Percentiles rank a stretch among this genome's conserved stretches.
Conservation (phyloP, 2,113 vertebrate species). For the Aspidoscelis tigris region DNA sequence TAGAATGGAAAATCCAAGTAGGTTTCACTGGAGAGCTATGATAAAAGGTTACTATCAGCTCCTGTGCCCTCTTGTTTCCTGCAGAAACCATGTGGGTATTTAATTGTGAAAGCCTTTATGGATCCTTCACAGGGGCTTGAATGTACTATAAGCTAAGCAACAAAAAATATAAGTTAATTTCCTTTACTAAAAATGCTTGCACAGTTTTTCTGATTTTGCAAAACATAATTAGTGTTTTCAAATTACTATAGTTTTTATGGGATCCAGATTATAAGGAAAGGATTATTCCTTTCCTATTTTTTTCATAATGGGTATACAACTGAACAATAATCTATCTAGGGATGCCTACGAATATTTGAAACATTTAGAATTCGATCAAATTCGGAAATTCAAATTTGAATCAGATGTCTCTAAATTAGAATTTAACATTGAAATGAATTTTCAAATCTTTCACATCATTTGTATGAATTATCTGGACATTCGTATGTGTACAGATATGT, state of each 20-base stretch:
- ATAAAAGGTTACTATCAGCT: conserved; percentile 15
- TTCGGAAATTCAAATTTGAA: too few species aligned
- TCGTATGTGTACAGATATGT: too few species aligned
- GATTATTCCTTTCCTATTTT: neutral
- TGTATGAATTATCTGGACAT: too few species aligned
- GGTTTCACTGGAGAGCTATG: conserved; percentile 7
- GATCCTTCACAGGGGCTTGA: neutral
- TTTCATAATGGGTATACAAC: neutral
- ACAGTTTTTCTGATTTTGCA: neutral
- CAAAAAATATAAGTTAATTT: neutral
- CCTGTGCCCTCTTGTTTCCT: neutral
- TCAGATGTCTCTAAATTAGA: too few species aligned
- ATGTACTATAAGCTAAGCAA: neutral
- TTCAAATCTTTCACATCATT: too few species aligned
- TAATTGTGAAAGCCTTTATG: neutral
- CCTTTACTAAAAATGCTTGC: neutral
- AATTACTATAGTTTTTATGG: neutral
- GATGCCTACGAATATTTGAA: too few species aligned
- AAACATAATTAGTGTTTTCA: neutral
- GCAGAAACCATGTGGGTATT: conserved; percentile 5
- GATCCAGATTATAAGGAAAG: neutral
- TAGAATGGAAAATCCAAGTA: conserved; percentile 17
- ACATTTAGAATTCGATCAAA: too few species aligned
- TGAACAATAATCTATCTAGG: neutral
- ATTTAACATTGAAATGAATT: too few species aligned